A percentile compares a stretch with the other conserved stretches of the same genome.
These are phyloP conservation scores for Gadus chalcogrammus DNA, from an alignment of 2,113 vertebrate species.

Conservation along the genomic window DNA sequence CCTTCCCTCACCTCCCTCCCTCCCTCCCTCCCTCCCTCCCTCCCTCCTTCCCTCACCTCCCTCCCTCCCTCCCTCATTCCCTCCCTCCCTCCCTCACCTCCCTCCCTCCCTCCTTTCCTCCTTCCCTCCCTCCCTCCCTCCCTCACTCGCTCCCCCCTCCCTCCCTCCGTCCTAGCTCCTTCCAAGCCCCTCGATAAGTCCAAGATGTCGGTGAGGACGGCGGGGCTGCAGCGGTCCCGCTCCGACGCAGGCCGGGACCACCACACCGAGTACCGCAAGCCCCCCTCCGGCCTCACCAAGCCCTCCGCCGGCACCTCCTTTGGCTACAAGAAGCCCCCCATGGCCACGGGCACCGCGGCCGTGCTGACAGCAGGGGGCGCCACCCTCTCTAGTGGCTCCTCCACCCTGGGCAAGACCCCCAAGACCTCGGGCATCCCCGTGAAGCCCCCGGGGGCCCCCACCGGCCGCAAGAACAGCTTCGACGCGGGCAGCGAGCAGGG, in stretches of 20 bases:
- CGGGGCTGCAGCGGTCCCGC: constrained; percentile 88
- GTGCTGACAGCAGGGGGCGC: constrained; percentile 85
- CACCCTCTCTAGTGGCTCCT: constrained; percentile 77
- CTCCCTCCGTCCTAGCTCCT: constrained; percentile 2
- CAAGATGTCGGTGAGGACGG: constrained; percentile 82
- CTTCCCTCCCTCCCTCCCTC: no score
- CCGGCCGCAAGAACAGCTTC: constrained; percentile 88
- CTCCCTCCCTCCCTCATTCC: no score
- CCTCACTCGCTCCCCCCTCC: no score
- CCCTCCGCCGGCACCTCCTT: constrained; percentile 84
- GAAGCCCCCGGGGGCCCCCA: constrained; percentile 74
- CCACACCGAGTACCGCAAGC: constrained; percentile 84
- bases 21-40: no score
- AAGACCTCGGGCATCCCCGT: constrained; percentile 91
- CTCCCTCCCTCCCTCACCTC: no score
- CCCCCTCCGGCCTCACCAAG: constrained; percentile 87
- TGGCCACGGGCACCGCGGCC: constrained; percentile 83
- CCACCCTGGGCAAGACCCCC: constrained; percentile 87
- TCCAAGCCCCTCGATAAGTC: constrained; percentile 83
- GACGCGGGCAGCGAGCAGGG: constrained; percentile 84
- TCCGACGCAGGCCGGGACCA: constrained; percentile 91
- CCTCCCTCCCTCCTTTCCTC: no score
- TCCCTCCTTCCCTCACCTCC: no score
- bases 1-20: no score
- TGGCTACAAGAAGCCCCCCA: constrained; percentile 87